These are phyloP conservation scores for Sula dactylatra DNA, from an alignment of 2,113 vertebrate genomes.

Conservation along the genomic window DNA sequence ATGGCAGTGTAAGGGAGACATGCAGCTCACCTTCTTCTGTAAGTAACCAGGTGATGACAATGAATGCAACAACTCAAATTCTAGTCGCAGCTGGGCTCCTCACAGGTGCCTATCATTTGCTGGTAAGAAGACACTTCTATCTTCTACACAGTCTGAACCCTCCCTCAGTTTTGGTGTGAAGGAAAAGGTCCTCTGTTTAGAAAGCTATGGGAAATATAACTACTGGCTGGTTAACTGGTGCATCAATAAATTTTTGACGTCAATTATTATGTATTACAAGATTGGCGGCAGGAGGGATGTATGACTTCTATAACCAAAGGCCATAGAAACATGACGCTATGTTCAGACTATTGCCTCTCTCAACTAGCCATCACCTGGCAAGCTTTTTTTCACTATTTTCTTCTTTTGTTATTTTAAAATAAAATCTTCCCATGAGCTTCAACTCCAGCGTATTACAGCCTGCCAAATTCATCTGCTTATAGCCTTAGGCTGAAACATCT, in stretches of 20 bases:
- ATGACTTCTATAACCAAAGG: neutral
- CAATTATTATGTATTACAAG: neutral
- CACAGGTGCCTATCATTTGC: neutral
- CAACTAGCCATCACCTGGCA: neutral
- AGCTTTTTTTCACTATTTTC: neutral
- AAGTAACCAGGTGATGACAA: neutral
- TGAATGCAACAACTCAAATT: neutral
- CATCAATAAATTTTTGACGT: neutral
- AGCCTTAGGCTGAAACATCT: conserved; percentile 6
- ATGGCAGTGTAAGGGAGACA: neutral
- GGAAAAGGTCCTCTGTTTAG: neutral
- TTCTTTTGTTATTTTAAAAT: neutral
- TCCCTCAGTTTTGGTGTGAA: neutral
- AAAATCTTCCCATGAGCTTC: neutral
- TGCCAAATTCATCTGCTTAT: neutral
- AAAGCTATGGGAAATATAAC: neutral
- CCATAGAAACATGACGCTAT: neutral
- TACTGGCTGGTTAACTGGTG: neutral
- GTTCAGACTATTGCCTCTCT: neutral
- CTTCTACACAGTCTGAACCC: neutral
- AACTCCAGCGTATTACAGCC: neutral
- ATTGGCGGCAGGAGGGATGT: neutral
- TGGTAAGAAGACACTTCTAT: neutral
- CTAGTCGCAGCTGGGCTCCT: neutral
- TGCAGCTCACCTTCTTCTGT: neutral